These are phyloP conservation scores for Lamproptera curius DNA, from an alignment of 2,888 invertebrate species.

Conservation along the genomic window DNA sequence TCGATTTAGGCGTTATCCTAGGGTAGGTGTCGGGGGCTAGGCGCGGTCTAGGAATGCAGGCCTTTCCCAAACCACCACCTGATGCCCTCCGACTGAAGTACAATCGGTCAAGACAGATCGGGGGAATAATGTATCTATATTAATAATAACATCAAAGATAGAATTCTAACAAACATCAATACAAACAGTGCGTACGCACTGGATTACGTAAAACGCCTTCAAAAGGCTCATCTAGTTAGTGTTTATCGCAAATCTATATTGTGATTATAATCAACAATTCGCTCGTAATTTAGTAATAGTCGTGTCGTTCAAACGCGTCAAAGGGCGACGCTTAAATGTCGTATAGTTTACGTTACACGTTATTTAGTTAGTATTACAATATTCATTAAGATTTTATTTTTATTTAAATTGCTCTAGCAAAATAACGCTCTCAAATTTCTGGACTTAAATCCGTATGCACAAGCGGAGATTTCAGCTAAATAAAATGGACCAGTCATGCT, in stretches of 20 bases:
- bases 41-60: conserved; percentile 12
- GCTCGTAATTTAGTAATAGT: conserved; percentile 47
- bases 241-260: no score
- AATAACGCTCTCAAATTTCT: conserved; percentile 64
- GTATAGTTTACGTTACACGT: not conserved
- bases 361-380: conserved; percentile 42
- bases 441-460: conserved; percentile 53
- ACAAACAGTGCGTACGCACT: conserved; percentile 46
- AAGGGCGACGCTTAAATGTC: conserved; percentile 51
- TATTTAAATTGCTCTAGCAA: conserved; percentile 69
- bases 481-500: conserved; percentile 75
- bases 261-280: not conserved
- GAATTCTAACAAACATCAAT: conserved; percentile 49
- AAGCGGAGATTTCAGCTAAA: conserved; percentile 74
- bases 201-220: conserved; percentile 53
- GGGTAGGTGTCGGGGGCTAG: conserved; percentile 27
- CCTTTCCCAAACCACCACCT: not conserved
- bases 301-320: conserved; percentile 37
- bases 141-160: conserved; percentile 43
- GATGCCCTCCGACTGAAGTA: not conserved
- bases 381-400: no score
- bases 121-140: conserved; percentile 49
- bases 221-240: conserved; percentile 49
- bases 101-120: no score
- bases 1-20: conserved; percentile 65